Percentiles rank a stretch among this genome's conserved stretches.
Conservation (phyloP, 2,888 invertebrate species). For the Achlya flavicornis region DNA sequence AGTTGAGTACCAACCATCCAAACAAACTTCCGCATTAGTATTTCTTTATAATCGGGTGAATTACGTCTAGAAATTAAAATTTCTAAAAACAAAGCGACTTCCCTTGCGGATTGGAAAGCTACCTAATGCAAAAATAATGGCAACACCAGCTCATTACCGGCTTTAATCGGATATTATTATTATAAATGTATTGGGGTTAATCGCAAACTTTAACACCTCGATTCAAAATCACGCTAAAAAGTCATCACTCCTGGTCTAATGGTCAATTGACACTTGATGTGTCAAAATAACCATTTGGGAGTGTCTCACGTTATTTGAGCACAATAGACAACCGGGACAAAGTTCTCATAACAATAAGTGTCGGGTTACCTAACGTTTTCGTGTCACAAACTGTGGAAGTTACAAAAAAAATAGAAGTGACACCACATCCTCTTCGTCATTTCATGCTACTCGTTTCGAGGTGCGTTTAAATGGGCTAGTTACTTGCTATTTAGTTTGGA, state of each 20-base stretch:
- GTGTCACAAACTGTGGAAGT: conserved; percentile 33
- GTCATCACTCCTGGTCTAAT: conserved; percentile 20
- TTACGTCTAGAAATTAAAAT: neutral
- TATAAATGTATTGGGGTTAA: conserved; percentile 22
- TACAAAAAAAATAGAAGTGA: conserved; percentile 31
- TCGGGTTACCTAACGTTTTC: conserved; percentile 50
- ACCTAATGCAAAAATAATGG: conserved; percentile 43
- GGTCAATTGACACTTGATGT: conserved; percentile 28
- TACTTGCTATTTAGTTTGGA: conserved; percentile 27
- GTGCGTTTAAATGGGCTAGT: conserved; percentile 40
- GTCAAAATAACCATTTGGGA: conserved; percentile 28
- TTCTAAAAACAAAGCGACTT: neutral
- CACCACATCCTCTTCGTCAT: conserved; percentile 44
- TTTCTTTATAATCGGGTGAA: no score
- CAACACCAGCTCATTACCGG: conserved; percentile 7
- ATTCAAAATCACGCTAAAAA: conserved; percentile 20
- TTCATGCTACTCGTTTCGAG: conserved; percentile 40
- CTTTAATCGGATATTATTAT: conserved; percentile 29
- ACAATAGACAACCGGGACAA: conserved; percentile 22
- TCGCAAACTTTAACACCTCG: conserved; percentile 20
- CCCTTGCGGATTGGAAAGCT: conserved; percentile 30
- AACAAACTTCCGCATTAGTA: no score
- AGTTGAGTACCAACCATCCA: no score
- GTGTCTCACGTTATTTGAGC: conserved; percentile 39
- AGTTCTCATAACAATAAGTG: conserved; percentile 35